These are phyloP conservation scores for Leptinotarsa haldemani DNA, from an alignment of 2,888 invertebrate species.

Conservation along the genomic window DNA sequence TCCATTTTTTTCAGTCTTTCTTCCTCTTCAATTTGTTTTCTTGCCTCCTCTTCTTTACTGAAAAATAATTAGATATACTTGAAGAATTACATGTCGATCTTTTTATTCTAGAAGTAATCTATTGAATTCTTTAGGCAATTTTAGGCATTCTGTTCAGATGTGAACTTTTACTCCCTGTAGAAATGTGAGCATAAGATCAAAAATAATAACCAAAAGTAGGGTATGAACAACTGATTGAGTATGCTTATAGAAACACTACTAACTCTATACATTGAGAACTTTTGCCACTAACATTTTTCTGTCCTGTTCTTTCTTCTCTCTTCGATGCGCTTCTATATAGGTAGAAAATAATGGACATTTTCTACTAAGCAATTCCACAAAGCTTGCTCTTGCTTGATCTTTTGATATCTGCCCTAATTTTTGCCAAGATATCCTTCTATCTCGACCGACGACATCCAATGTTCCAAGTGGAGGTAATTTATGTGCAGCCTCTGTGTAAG, in stretches of 20 bases:
- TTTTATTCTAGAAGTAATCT: too few relatives aligned
- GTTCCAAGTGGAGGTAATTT: conserved; percentile 85
- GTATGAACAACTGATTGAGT: too few relatives aligned
- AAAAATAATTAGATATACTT: conserved; percentile 23
- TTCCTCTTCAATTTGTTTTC: conserved; percentile 70
- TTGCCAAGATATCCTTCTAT: conserved; percentile 94
- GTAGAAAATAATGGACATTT: conserved; percentile 92
- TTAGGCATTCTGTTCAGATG: too few relatives aligned
- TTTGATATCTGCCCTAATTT: conserved; percentile 86
- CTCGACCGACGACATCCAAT: conserved; percentile 94
- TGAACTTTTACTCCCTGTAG: too few relatives aligned
- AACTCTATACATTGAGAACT: too few relatives aligned
- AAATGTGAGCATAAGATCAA: too few relatives aligned
- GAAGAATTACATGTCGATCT: not conserved
- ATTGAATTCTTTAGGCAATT: too few relatives aligned
- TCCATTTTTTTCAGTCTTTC: conserved; percentile 72
- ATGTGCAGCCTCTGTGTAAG: conserved; percentile 77
- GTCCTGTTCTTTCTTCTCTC: conserved; percentile 85
- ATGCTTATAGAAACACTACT: too few relatives aligned
- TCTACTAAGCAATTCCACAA: conserved; percentile 86
- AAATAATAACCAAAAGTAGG: too few relatives aligned
- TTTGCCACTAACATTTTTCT: conserved; percentile 68
- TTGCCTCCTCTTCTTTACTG: conserved; percentile 70
- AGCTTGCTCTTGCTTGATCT: conserved; percentile 91
- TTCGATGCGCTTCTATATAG: conserved; percentile 90